These are phyloP conservation scores for Nymphalis io DNA, from an alignment of 1,140 invertebrate genomes.

Conservation along the genomic window DNA sequence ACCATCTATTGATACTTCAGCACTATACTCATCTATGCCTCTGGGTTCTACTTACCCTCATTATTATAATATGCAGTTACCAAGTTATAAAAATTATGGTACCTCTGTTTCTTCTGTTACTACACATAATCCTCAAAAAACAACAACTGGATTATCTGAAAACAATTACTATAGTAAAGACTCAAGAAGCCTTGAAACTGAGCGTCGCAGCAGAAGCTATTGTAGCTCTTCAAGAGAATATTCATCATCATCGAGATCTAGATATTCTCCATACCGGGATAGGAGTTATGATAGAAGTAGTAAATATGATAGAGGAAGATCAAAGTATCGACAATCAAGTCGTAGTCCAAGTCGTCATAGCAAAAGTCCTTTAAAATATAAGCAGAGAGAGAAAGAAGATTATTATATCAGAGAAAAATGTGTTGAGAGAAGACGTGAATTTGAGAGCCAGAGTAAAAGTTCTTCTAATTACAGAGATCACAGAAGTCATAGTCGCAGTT, in stretches of 20 bases:
- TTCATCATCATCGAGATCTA: conserved; percentile 34
- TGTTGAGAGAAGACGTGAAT: conserved; percentile 46
- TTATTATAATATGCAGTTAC: conserved; percentile 15
- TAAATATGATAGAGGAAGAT: conserved; percentile 37
- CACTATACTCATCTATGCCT: conserved; percentile 27
- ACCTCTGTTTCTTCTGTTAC: conserved; percentile 5
- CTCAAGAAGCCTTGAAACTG: conserved; percentile 8
- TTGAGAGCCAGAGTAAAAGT: conserved; percentile 50
- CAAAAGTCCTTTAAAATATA: conserved; percentile 51
- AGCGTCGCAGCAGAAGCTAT: conserved; percentile 19
- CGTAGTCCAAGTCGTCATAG: conserved; percentile 45
- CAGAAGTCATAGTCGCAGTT: conserved; percentile 49
- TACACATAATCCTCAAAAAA: conserved; percentile 5
- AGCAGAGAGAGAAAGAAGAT: conserved; percentile 42
- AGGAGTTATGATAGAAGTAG: conserved; percentile 41
- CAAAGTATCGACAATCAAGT: conserved; percentile 37
- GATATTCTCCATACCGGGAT: conserved; percentile 43
- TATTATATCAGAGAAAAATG: conserved; percentile 50
- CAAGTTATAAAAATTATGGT: conserved; percentile 20
- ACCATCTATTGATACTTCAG: conserved; percentile 30
- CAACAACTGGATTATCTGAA: conserved; percentile 4
- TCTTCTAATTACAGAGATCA: conserved; percentile 45
- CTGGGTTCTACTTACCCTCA: conserved; percentile 12
- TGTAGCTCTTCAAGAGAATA: conserved; percentile 33
- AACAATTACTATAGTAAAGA: conserved; percentile 22